Percentiles rank a stretch among this genome's conserved stretches.
These are phyloP conservation scores for Oxygymnocypris stewartii DNA, from an alignment of 2,113 vertebrate genomes.

Conservation along the genomic window DNA sequence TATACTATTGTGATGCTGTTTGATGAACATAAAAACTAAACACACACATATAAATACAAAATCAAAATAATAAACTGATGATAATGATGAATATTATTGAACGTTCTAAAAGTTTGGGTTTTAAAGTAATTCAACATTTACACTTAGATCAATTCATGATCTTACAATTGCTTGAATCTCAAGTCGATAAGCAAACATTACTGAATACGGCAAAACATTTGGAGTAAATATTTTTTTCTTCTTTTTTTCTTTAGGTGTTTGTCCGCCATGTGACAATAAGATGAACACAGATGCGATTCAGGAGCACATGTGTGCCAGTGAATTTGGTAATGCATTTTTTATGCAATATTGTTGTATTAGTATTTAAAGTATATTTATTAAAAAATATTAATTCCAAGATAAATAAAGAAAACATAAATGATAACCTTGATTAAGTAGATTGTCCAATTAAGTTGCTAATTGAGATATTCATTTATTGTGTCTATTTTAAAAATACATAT, in stretches of 20 bases:
- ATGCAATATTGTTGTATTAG: not conserved
- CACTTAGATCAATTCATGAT: not conserved
- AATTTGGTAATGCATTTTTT: conserved; percentile 38
- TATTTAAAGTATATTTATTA: not conserved
- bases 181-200: not conserved
- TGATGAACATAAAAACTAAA: not conserved
- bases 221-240: not conserved
- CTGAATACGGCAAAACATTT: not conserved
- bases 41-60: not conserved
- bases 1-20: not conserved
- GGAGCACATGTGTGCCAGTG: conserved; percentile 46
- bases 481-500: not conserved
- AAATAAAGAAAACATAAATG: not conserved
- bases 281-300: conserved; percentile 40
- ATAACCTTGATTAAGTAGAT: not conserved
- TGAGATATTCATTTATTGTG: not conserved
- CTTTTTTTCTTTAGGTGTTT: conserved; percentile 32
- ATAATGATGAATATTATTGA: not conserved
- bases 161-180: not conserved
- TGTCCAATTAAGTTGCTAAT: not conserved
- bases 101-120: not conserved
- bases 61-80: not conserved
- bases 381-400: not conserved
- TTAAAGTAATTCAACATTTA: not conserved
- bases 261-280: conserved; percentile 41